Percentiles rank a stretch among this genome's conserved stretches.
Conservation (phyloP, 2,113 vertebrate genomes). For the Gila orcuttii region DNA sequence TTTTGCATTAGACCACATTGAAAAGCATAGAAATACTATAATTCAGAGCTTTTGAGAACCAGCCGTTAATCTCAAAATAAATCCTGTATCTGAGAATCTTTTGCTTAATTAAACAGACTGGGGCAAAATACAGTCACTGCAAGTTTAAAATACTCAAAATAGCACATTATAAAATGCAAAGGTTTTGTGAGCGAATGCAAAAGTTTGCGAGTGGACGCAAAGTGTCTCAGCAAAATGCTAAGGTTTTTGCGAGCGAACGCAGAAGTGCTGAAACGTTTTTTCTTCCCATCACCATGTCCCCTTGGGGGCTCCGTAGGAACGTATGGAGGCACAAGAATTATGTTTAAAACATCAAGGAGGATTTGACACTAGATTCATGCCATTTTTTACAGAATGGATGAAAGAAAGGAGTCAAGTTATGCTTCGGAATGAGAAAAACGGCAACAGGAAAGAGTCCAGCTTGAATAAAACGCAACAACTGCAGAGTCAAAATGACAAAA, state of each 20-base stretch:
- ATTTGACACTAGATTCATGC: constrained; percentile 42
- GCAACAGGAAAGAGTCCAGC: constrained; percentile 51
- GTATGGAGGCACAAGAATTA: constrained; percentile 7
- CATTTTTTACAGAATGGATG: constrained; percentile 47
- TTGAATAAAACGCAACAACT: constrained; percentile 33
- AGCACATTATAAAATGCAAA: too few species aligned
- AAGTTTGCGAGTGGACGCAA: too few species aligned
- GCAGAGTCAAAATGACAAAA: constrained; percentile 43
- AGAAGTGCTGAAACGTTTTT: background rate
- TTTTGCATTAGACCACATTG: too few species aligned
- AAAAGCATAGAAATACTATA: too few species aligned
- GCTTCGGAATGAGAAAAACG: background rate
- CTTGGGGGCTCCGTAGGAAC: background rate
- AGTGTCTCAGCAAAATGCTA: background rate
- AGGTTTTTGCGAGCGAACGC: background rate
- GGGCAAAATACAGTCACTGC: too few species aligned
- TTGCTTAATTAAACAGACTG: too few species aligned
- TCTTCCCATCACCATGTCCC: background rate
- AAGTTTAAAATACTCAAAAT: too few species aligned
- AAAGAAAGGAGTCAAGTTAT: constrained; percentile 27
- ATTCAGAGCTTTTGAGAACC: too few species aligned
- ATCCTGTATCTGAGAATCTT: too few species aligned
- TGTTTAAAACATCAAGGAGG: constrained; percentile 8
- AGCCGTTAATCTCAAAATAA: too few species aligned
- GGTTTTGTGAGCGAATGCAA: too few species aligned